These are phyloP conservation scores for Lepilemur septentrionalis DNA, from an alignment of 2,797 vertebrate species.

Conservation along the genomic window DNA sequence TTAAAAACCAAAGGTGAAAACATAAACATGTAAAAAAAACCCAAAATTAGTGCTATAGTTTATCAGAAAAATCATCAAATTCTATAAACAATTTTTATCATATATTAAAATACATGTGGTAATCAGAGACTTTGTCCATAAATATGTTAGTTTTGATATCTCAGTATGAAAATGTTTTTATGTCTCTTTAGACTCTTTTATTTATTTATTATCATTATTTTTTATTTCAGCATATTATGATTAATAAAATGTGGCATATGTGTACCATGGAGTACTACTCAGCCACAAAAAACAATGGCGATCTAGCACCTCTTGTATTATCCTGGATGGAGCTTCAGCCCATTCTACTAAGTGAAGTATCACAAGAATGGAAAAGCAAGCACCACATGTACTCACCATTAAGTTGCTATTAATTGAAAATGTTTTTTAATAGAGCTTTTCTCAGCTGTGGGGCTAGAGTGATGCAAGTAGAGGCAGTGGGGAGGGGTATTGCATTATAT, in stretches of 20 bases:
- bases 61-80: not conserved
- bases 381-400: too few relatives aligned
- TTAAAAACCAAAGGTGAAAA: not conserved
- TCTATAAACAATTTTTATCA: not conserved
- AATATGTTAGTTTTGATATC: conserved; percentile 64
- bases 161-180: conserved; percentile 50
- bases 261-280: too few relatives aligned
- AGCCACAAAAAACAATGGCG: too few relatives aligned
- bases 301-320: too few relatives aligned
- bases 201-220: too few relatives aligned
- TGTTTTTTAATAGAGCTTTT: conserved; percentile 21
- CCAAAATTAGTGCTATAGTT: not conserved
- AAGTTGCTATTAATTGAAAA: not conserved
- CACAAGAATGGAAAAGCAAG: too few relatives aligned
- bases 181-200: too few relatives aligned
- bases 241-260: too few relatives aligned
- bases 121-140: not conserved
- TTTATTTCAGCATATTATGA: too few relatives aligned
- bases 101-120: conserved; percentile 3
- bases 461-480: not conserved
- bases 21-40: not conserved
- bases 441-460: not conserved
- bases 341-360: too few relatives aligned
- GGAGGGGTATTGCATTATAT: not conserved
- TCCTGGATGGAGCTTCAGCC: too few relatives aligned